phyloP scores from a whole-genome alignment of 2,113 vertebrate genomes.

The Amphiprion ocellaris region DNA sequence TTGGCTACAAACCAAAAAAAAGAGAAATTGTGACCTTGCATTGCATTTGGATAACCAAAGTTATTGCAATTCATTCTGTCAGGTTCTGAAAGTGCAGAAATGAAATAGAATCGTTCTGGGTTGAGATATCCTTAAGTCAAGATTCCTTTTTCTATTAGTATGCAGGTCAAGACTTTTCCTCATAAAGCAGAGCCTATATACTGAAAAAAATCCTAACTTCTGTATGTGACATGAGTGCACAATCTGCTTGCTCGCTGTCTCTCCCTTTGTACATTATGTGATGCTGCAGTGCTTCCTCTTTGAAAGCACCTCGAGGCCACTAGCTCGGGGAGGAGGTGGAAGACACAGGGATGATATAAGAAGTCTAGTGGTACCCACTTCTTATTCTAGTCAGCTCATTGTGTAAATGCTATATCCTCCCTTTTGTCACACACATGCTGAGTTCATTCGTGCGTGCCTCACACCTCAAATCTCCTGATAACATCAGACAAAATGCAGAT shows the following conservation, averaged over 20 bases:
- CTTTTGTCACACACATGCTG: conserved; percentile 41
- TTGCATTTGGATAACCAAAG: too few relatives aligned
- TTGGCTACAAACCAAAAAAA: too few relatives aligned
- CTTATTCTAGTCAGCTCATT: conserved; percentile 17
- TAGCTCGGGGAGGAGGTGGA: not conserved
- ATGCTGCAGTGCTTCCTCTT: not conserved
- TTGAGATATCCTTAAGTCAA: too few relatives aligned
- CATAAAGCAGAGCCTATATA: not conserved
- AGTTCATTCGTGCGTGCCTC: conserved; percentile 24
- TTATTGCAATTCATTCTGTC: too few relatives aligned
- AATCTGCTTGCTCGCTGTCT: not conserved
- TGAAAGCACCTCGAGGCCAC: not conserved
- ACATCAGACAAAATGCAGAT: conserved; percentile 68
- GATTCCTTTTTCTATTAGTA: too few relatives aligned
- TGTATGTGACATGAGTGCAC: not conserved
- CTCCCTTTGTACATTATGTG: not conserved
- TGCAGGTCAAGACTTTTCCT: not conserved
- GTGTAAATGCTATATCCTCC: conserved; percentile 44
- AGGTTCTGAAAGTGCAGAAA: too few relatives aligned
- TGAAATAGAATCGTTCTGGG: too few relatives aligned
- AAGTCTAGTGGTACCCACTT: conserved; percentile 7
- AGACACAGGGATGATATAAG: not conserved
- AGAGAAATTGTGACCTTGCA: too few relatives aligned
- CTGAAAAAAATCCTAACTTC: not conserved
- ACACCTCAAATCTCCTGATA: conserved; percentile 59